Conservation (phyloP, 2,113 vertebrate genomes). For the Enhydra lutris region DNA sequence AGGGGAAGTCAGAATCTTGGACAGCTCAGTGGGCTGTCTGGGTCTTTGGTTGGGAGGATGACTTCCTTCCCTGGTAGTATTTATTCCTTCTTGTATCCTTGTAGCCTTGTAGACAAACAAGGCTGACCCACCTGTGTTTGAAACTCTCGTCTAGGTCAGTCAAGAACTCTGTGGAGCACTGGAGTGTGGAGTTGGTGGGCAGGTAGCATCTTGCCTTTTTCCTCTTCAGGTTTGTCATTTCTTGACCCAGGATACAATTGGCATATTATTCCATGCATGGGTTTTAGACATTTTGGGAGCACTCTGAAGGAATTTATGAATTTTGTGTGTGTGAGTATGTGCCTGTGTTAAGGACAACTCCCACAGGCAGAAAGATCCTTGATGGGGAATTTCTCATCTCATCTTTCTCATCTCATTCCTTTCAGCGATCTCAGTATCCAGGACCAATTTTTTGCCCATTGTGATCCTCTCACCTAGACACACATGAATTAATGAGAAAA, state of each 20-base stretch:
- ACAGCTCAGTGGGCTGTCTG: neutral
- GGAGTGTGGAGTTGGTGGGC: neutral
- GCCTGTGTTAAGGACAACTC: neutral
- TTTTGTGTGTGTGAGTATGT: neutral
- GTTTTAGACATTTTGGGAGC: neutral
- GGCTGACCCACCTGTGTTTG: neutral
- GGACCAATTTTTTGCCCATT: neutral
- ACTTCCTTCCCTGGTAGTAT: neutral
- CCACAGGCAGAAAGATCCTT: neutral
- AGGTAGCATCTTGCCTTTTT: neutral
- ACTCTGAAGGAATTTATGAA: neutral
- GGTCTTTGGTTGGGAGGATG: neutral
- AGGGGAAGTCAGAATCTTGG: neutral
- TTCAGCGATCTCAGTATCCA: neutral
- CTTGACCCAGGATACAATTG: neutral
- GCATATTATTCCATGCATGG: neutral
- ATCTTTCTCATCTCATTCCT: neutral
- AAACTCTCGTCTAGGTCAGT: neutral
- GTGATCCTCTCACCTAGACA: neutral
- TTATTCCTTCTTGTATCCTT: neutral
- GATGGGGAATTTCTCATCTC: neutral
- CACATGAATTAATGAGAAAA: neutral
- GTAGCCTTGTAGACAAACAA: neutral
- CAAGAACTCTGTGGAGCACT: neutral
- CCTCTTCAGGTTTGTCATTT: neutral